Percentiles rank a stretch among this genome's conserved stretches.
Evolutionary conservation across 2,797 vertebrate species (phyloP).

Genomic region (Sebastes umbrosus): DNA sequence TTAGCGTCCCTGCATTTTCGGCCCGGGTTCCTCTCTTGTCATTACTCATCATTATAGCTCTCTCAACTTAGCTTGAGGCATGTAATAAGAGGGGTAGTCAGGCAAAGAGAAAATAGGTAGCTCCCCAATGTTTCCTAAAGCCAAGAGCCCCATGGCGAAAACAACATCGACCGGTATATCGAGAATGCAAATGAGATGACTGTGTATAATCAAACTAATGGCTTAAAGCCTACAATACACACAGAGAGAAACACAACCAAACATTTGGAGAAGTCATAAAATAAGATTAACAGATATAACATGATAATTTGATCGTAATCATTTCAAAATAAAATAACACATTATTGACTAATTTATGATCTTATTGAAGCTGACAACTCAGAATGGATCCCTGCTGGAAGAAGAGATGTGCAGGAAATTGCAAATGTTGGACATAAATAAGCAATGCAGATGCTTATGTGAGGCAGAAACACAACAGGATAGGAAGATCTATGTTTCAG

Average conservation of each 20-base stretch:
- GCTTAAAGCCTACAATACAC: not conserved
- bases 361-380: slow-evolving; percentile 5
- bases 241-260: not conserved
- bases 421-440: slow-evolving; percentile 46
- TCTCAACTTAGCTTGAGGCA: slow-evolving; percentile 61
- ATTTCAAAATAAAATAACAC: not conserved
- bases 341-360: slow-evolving; percentile 5
- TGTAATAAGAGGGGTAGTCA: slow-evolving; percentile 62
- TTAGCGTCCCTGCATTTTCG: slow-evolving; percentile 29
- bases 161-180: slow-evolving; percentile 31
- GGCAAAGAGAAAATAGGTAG: slow-evolving; percentile 53
- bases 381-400: not conserved
- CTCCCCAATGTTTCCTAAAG: slow-evolving; percentile 50
- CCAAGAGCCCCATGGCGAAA: slow-evolving; percentile 37
- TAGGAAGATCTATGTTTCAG: slow-evolving; percentile 20
- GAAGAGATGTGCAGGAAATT: slow-evolving; percentile 20
- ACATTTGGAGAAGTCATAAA: not conserved
- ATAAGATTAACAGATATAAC: not conserved
- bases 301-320: not conserved
- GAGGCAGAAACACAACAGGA: not conserved
- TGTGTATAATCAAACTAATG: slow-evolving; percentile 23
- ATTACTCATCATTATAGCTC: slow-evolving; percentile 75
- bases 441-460: slow-evolving; percentile 32
- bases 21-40: slow-evolving; percentile 55
- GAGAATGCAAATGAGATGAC: slow-evolving; percentile 52